Percentiles rank a stretch among this genome's conserved stretches.
Conservation (phyloP, 2,113 vertebrate species). For the Peromyscus polionotus region DNA sequence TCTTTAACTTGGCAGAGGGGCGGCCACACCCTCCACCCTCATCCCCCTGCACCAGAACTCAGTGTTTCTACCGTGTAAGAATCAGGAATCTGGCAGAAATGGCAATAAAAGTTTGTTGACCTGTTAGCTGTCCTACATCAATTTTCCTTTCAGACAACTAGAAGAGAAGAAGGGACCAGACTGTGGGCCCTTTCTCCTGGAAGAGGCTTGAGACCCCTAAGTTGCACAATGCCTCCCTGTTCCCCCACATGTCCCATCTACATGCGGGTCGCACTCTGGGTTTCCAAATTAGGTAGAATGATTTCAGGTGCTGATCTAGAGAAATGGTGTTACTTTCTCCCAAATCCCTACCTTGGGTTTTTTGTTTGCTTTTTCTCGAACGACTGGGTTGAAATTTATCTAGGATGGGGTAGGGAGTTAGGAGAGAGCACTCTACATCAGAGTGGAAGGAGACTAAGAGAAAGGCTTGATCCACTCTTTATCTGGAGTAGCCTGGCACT, state of each 20-base stretch:
- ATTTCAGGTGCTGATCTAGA: neutral
- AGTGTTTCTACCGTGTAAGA: conserved; percentile 61
- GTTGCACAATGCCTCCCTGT: neutral
- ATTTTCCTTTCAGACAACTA: conserved; percentile 76
- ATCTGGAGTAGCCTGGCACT: neutral
- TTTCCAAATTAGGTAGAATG: neutral
- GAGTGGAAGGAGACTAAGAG: neutral
- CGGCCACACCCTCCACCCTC: neutral
- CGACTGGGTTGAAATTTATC: conserved; percentile 39
- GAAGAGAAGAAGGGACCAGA: neutral
- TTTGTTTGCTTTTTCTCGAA: conserved; percentile 12
- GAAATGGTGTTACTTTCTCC: neutral
- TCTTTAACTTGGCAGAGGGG: conserved; percentile 67
- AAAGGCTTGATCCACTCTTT: neutral
- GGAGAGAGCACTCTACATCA: neutral
- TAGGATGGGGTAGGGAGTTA: neutral
- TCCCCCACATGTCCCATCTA: neutral
- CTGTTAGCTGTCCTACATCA: conserved; percentile 57
- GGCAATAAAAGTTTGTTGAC: conserved; percentile 82
- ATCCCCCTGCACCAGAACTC: conserved; percentile 11
- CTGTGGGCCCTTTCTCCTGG: neutral
- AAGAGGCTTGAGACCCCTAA: neutral
- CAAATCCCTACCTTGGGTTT: neutral
- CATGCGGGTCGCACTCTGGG: neutral
- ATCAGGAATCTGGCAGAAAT: conserved; percentile 56